Evolutionary conservation across 2,113 vertebrate species (phyloP).

Genomic region (Rhizomys pruinosus): DNA sequence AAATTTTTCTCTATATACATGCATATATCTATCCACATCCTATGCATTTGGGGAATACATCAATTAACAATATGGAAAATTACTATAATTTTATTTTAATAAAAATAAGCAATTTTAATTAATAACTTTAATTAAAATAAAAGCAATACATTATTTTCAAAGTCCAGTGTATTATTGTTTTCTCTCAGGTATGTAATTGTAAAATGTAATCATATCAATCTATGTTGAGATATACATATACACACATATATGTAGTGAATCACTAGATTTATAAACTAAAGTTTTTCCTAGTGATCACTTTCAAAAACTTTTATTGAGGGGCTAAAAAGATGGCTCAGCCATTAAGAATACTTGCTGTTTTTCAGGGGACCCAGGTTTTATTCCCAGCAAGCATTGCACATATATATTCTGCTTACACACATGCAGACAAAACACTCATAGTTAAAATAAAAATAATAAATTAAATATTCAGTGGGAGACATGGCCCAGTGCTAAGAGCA

Average conservation of each 20-base stretch:
- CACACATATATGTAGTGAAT: not conserved
- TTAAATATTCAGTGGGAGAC: too few species aligned
- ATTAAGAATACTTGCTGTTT: too few species aligned
- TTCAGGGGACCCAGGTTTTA: too few species aligned
- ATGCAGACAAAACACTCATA: too few species aligned
- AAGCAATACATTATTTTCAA: not conserved
- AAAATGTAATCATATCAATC: not conserved
- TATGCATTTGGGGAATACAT: not conserved
- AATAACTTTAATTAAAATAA: too few species aligned
- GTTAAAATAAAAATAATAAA: too few species aligned
- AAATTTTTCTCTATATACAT: not conserved
- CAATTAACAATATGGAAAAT: not conserved
- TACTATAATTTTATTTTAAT: not conserved
- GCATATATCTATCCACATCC: not conserved
- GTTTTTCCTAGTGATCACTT: not conserved
- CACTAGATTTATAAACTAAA: not conserved
- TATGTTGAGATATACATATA: too few species aligned
- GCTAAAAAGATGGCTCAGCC: too few species aligned
- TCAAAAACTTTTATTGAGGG: not conserved
- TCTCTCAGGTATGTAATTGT: constrained; percentile 21
- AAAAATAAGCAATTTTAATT: not conserved
- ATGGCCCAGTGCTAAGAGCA: too few species aligned
- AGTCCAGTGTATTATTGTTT: constrained; percentile 38
- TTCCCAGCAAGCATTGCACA: too few species aligned
- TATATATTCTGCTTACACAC: too few species aligned